Percentiles rank a stretch among this genome's conserved stretches.
phyloP scores from a whole-genome alignment of 2,797 vertebrate genomes.

The Crenuchus spilurus region DNA sequence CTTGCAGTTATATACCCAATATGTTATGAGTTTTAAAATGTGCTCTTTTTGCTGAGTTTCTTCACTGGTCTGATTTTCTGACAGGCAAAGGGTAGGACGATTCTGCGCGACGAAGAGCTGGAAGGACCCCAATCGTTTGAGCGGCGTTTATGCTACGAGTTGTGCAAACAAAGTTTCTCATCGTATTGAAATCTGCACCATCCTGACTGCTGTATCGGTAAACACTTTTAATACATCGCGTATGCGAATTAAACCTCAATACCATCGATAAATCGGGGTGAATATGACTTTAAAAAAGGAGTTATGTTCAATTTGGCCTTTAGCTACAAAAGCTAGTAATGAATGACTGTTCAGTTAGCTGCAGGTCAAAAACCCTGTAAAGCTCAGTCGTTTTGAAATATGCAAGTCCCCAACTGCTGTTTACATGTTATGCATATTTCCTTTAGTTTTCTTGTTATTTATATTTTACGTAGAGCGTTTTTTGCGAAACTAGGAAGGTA shows the following conservation, averaged over 20 bases:
- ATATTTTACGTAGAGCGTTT: background rate
- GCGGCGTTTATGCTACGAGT: conserved; percentile 46
- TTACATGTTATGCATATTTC: background rate
- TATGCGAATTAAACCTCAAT: background rate
- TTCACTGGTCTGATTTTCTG: conserved; percentile 5
- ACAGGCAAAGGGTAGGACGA: conserved; percentile 35
- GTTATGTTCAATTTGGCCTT: background rate
- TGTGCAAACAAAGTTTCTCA: conserved; percentile 47
- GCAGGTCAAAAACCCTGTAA: background rate
- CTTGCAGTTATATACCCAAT: too few species aligned
- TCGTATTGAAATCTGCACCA: conserved; percentile 74
- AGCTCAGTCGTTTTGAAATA: background rate
- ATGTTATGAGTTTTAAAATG: too few species aligned
- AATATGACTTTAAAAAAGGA: rapidly evolving
- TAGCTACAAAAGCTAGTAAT: conserved; percentile 40
- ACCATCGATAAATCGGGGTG: conserved; percentile 36
- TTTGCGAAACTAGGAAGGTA: background rate
- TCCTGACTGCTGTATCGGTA: conserved; percentile 71
- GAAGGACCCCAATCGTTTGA: conserved; percentile 38
- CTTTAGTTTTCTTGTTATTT: background rate
- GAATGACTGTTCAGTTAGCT: conserved; percentile 15
- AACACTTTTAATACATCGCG: conserved; percentile 47
- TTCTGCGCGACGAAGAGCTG: background rate
- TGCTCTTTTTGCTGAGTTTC: too few species aligned
- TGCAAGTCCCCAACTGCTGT: background rate